Base-by-base conservation (phyloP, 1,140 invertebrate species). In the Phthorimaea operculella region DNA sequence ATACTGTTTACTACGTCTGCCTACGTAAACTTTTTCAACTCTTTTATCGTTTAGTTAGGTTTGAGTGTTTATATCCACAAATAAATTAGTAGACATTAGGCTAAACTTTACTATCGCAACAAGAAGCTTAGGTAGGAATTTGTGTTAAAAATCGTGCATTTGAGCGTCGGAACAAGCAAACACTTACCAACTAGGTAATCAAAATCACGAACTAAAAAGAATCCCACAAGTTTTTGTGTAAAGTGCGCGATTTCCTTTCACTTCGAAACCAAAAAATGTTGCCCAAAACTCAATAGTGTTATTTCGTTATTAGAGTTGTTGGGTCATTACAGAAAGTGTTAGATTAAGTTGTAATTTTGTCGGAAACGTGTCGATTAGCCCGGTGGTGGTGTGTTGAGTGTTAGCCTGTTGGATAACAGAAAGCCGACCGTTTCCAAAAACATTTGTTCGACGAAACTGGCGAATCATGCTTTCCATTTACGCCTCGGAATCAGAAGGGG, bases 391-490 rank as follows among this genome's bases (percentile, higher is more conserved):
- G 55, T 44, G 39, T 33, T 42, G 45, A 57, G 59, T 59, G 66
- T 70, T 74, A 70, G 67, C 62, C 61, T 57, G 64, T 63, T 68
- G 66, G 63, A 72, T 74, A 68, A 72, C 68, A 68, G 64, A 65
- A 49, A 50, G 64, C 39, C 52, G 59, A 66, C 59, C 70, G 68
- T 77, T 81, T 75, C 71, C 67, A 71, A 79, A 79, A 83, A 79
- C 77, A 80, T 80, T 79, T 69, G 70, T 61, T 66, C 57, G 18
- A 56, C 62, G 60, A 82, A 81, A 79, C 70, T 82, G 78, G 74
- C 77, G 70, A 82, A 78, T 84, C 81, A 84, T 82, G 52, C 57
- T 56, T 62, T 79, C 76, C 76, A 81, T 82, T 80, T 76, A 74
- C 70, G 61, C 57, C 55, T 60, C 55, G 57, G 63, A 62, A 64